Percentiles rank a stretch among this genome's conserved stretches.
Evolutionary conservation across 2,888 invertebrate genomes (phyloP).

Genomic region (Cosmia trapezina): DNA sequence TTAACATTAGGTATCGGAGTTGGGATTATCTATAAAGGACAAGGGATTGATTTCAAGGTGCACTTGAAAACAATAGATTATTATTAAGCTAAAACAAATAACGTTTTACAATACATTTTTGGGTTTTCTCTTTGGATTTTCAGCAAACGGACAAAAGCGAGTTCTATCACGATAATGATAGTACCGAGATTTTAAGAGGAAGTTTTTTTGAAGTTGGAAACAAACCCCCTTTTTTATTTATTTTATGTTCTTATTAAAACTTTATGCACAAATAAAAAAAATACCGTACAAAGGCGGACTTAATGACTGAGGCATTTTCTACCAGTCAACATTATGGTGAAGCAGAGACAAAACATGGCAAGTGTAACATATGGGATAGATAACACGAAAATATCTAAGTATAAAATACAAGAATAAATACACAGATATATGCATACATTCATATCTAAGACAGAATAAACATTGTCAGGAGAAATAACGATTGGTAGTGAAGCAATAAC

Average conservation of each 20-base stretch:
- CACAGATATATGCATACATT: not conserved
- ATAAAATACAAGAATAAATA: not conserved
- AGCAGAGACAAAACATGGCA: not conserved
- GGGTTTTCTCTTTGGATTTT: constrained; percentile 10
- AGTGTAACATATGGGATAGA: not conserved
- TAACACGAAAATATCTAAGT: not conserved
- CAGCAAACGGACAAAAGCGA: not conserved
- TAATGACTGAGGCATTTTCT: not conserved
- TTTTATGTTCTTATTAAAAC: too few relatives aligned
- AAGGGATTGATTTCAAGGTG: constrained; percentile 60
- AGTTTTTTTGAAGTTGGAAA: not conserved
- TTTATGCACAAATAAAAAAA: not conserved
- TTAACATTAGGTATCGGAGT: constrained; percentile 57
- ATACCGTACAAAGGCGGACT: not conserved
- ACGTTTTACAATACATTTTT: constrained; percentile 30
- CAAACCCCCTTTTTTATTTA: too few relatives aligned
- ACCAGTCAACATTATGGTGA: not conserved
- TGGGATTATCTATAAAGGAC: constrained; percentile 51
- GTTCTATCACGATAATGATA: not conserved
- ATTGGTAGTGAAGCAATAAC: too few relatives aligned
- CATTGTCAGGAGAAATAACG: too few relatives aligned
- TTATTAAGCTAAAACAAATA: constrained; percentile 45
- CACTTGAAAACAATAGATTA: constrained; percentile 62
- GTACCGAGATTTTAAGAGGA: not conserved
- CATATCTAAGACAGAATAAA: too few relatives aligned